phyloP scores from a whole-genome alignment of 35 echinoderm and acorn worm genomes.

The Hemicentrotus pulcherrimus region DNA sequence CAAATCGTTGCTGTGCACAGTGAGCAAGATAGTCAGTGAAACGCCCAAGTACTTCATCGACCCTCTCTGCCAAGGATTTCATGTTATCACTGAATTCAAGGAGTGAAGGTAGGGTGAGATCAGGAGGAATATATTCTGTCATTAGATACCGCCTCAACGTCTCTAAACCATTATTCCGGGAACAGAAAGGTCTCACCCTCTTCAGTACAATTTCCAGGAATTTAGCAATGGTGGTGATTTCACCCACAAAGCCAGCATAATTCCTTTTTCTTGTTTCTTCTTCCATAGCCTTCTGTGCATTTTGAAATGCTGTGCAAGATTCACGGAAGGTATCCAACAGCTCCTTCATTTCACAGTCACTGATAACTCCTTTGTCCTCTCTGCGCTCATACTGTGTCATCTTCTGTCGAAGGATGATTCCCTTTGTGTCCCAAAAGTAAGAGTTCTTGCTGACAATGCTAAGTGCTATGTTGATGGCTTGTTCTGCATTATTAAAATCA shows the following conservation, averaged over 20 bases:
- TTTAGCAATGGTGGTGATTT: not conserved
- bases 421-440: constrained; percentile 70
- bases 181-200: not conserved
- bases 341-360: not conserved
- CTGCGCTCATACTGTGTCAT: not conserved
- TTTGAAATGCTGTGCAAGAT: constrained; percentile 16
- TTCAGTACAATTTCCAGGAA: not conserved
- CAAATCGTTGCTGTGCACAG: not conserved
- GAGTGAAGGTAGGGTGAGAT: not conserved
- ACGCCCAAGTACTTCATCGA: not conserved
- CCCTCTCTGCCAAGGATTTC: not conserved
- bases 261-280: not conserved
- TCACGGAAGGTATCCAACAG: not conserved
- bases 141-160: not conserved
- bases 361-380: not conserved
- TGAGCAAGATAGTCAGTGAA: not conserved
- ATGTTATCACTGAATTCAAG: not conserved
- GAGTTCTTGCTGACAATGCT: constrained; percentile 43
- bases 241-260: not conserved
- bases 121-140: too few relatives aligned
- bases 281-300: not conserved
- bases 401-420: constrained; percentile 23
- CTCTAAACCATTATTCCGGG: not conserved
- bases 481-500: constrained; percentile 40
- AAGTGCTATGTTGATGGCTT: constrained; percentile 37